Conservation (phyloP, 2,888 invertebrate genomes). For the Flexamia atlantica region DNA sequence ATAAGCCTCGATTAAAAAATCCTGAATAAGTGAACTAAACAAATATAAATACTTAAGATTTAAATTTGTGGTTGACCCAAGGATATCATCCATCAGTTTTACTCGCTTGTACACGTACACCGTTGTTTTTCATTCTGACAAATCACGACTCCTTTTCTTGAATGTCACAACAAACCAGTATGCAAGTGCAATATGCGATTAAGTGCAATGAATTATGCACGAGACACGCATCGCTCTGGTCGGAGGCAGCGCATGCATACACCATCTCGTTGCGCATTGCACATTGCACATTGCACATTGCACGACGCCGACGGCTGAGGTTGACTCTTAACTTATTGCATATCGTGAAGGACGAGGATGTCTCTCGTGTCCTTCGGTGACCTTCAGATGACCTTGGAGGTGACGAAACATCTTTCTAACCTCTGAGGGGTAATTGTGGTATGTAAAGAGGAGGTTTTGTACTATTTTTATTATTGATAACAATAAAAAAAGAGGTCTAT, state of each 20-base stretch:
- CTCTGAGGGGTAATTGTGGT: not conserved
- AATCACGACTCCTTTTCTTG: not conserved
- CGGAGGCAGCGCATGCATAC: not conserved
- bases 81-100: no score
- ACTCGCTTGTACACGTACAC: no score
- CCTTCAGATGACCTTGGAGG: not conserved
- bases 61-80: no score
- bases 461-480: no score
- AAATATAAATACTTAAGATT: no score
- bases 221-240: not conserved
- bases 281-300: not conserved
- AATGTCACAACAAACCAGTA: not conserved
- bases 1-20: no score
- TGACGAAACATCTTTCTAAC: not conserved
- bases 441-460: not conserved
- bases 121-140: no score
- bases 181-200: not conserved
- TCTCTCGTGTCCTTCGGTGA: not conserved
- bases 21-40: no score
- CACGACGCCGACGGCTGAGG: not conserved
- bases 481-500: no score
- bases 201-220: slow-evolving; percentile 1
- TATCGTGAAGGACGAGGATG: slow-evolving; percentile 3
- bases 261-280: not conserved
- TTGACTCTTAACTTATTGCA: not conserved